phyloP scores from a whole-genome alignment of 2,113 vertebrate genomes.

The Nanorana parkeri region DNA sequence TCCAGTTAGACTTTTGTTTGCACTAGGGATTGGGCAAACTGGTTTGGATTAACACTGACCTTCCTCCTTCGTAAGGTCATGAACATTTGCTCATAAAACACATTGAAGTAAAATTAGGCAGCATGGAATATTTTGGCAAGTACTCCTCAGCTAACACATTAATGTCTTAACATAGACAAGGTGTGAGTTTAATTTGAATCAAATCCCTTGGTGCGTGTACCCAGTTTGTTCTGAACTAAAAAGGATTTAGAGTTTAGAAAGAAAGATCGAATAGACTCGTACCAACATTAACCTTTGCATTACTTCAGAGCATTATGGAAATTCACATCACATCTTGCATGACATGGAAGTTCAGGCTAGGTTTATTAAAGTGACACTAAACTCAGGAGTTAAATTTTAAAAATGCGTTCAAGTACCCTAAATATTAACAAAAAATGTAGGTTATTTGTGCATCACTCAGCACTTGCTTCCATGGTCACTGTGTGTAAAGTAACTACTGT shows the following conservation, averaged over 20 bases:
- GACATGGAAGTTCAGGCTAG: too few relatives aligned
- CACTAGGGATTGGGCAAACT: conserved; percentile 57
- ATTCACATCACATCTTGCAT: neutral
- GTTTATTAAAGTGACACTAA: too few relatives aligned
- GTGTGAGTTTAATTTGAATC: conserved; percentile 55
- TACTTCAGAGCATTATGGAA: neutral
- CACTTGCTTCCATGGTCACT: too few relatives aligned
- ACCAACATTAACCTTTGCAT: conserved; percentile 16
- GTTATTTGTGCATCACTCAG: too few relatives aligned
- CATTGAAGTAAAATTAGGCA: conserved; percentile 54
- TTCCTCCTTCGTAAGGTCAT: conserved; percentile 53
- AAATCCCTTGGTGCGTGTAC: conserved; percentile 48
- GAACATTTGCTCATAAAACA: conserved; percentile 57
- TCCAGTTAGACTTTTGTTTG: conserved; percentile 51
- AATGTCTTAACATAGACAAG: conserved; percentile 57
- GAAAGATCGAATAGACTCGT: conserved; percentile 1
- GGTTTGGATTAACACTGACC: conserved; percentile 57
- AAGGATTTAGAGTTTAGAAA: conserved; percentile 31
- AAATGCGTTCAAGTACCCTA: too few relatives aligned
- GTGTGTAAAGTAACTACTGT: too few relatives aligned
- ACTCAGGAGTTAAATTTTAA: too few relatives aligned
- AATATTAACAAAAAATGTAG: too few relatives aligned
- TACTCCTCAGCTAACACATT: conserved; percentile 51
- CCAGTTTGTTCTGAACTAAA: conserved; percentile 41
- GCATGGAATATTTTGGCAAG: conserved; percentile 51